Evolutionary conservation across 2,888 invertebrate genomes (phyloP).

Genomic region (Eurois occulta): DNA sequence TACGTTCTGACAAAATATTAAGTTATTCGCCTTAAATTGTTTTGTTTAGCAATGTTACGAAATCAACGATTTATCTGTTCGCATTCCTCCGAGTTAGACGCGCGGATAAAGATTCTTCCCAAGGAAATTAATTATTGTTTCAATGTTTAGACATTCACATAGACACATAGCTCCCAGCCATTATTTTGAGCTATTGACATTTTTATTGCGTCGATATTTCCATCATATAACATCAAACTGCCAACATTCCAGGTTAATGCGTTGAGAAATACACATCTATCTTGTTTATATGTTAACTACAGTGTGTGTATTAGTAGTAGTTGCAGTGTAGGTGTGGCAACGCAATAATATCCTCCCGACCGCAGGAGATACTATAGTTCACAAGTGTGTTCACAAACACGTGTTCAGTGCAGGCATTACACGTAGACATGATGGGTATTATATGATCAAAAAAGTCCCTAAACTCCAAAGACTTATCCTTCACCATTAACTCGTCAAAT

Average conservation of each 20-base stretch:
- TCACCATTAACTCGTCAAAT: neutral
- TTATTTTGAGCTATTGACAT: conserved; percentile 47
- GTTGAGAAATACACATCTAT: neutral
- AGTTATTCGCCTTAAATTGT: conserved; percentile 13
- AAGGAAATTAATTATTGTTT: conserved; percentile 42
- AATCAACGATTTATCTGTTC: conserved; percentile 30
- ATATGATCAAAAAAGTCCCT: no score
- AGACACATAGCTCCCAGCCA: conserved; percentile 10
- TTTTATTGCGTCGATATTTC: conserved; percentile 43
- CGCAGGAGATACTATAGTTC: neutral
- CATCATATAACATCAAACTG: neutral
- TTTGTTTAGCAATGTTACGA: conserved; percentile 12
- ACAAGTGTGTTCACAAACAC: neutral
- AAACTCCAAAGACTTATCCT: conserved; percentile 6
- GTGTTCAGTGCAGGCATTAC: neutral
- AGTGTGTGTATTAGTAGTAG: no score
- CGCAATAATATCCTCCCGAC: neutral
- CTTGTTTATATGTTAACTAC: neutral
- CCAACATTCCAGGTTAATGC: conserved; percentile 8
- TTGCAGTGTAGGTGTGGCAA: neutral
- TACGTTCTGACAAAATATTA: conserved; percentile 9
- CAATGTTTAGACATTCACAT: conserved; percentile 29
- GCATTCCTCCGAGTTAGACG: conserved; percentile 16
- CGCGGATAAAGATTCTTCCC: conserved; percentile 26
- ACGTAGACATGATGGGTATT: neutral